Evolutionary conservation across 2,888 invertebrate genomes (phyloP).

Genomic region (Tachina lurida): DNA sequence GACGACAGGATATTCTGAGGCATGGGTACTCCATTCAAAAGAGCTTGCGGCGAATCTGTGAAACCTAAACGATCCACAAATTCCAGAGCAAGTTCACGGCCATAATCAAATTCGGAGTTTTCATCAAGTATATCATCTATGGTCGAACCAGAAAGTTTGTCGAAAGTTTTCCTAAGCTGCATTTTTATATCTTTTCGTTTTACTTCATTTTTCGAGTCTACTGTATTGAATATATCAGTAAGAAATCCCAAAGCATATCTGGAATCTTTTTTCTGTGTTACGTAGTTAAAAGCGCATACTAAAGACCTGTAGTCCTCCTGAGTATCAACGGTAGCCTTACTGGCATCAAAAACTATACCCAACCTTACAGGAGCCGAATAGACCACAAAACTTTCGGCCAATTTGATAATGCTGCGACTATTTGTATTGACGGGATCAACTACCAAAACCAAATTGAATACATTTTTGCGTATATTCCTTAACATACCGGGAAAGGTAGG

Average conservation of each 20-base stretch:
- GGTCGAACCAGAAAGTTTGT: constrained; percentile 85
- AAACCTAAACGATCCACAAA: constrained; percentile 91
- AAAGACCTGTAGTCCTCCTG: constrained; percentile 90
- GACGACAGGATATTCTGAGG: constrained; percentile 87
- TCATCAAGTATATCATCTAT: constrained; percentile 91
- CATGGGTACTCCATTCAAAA: constrained; percentile 96
- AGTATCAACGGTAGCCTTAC: constrained; percentile 85
- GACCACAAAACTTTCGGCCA: constrained; percentile 94
- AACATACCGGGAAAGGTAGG: constrained; percentile 99
- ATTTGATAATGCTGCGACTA: constrained; percentile 89
- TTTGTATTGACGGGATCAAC: constrained; percentile 90
- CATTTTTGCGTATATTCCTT: constrained; percentile 92
- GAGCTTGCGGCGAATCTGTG: constrained; percentile 88
- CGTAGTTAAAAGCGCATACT: constrained; percentile 94
- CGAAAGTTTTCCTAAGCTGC: constrained; percentile 85
- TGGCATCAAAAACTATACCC: constrained; percentile 90
- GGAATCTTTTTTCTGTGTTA: constrained; percentile 89
- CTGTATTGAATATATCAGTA: constrained; percentile 87
- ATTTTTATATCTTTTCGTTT: constrained; percentile 88
- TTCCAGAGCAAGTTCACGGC: constrained; percentile 90
- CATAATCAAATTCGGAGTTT: constrained; percentile 96
- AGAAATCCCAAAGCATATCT: constrained; percentile 92
- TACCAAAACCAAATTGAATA: constrained; percentile 93
- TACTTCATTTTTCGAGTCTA: constrained; percentile 84
- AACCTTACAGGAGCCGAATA: constrained; percentile 95